Evolutionary conservation across 2,888 invertebrate genomes (phyloP), one percentile per base, ranked within the genome.

Genomic region (Lysandra bellargus): DNA sequence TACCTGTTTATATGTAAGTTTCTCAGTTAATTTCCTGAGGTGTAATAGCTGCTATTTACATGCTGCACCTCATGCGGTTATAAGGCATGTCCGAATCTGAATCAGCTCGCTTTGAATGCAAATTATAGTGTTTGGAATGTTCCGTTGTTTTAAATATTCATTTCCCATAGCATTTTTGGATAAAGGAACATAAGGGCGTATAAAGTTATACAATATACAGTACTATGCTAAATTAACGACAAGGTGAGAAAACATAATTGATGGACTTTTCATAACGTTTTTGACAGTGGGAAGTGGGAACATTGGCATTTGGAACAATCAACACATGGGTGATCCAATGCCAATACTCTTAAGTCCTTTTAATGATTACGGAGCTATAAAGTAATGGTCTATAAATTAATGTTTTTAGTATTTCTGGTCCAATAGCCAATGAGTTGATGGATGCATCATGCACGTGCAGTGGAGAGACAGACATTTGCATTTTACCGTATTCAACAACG

Each of bases 401-500:
- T 69, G 69, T 69, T 69, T 69, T 69, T 12, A 44, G 7, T 75
- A 49, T 75, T 76, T 76, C 57, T 76, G 76, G 76, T 76, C 76
- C 76, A 76, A 76, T 76, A 76, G 57, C 33, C 57, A 76, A 76
- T 76, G 53, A 23, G 74, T 74, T 74, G 44, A 57, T 33, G 12
- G 76, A 76, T 57, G 76, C 23, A 23, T 23, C 23, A 23, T 23
- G 23, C 76, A 57, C 33, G 7, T 76, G 76, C 53, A 33, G 4
- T 30, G 30, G 53, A 75, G 49, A 53, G 23, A 75, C 44, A 53
- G 12, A 44, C 75, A 75, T 75, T 75, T 53, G 33, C 76, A 57
- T 76, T 53, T 53, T 30, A 76, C 30, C 76, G 53, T 53, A 57
- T 74, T 30, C 57, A 57, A 23, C 5, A 53, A 1, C 1, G 49